phyloP scores from a whole-genome alignment of 2,888 invertebrate species.

The Teleiodes luculella region DNA sequence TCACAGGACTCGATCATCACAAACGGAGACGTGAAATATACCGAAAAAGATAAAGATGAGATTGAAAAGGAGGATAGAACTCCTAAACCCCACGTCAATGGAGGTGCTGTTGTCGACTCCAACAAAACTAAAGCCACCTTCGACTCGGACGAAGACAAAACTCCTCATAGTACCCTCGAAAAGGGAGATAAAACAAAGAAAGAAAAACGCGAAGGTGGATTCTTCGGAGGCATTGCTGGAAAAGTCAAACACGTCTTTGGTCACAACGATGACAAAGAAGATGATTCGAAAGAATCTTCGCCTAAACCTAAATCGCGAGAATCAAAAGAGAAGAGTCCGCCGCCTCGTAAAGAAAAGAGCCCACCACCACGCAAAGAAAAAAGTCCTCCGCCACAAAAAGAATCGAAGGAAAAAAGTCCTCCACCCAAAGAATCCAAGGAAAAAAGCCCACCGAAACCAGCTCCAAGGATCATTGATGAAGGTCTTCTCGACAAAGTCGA shows the following conservation, averaged over 20 bases:
- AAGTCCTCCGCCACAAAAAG: slow-evolving; percentile 25
- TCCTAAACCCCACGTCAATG: slow-evolving; percentile 64
- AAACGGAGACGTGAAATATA: slow-evolving; percentile 65
- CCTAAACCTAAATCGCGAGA: slow-evolving; percentile 37
- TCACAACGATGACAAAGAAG: slow-evolving; percentile 63
- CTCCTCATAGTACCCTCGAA: slow-evolving; percentile 74
- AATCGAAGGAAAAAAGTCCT: slow-evolving; percentile 40
- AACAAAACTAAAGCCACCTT: slow-evolving; percentile 77
- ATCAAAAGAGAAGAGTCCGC: slow-evolving; percentile 42
- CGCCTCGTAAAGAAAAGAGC: slow-evolving; percentile 16
- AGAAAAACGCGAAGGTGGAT: slow-evolving; percentile 44
- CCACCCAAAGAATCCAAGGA: slow-evolving; percentile 22
- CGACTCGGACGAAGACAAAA: slow-evolving; percentile 77
- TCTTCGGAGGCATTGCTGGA: slow-evolving; percentile 64
- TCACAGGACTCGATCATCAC: slow-evolving; percentile 61
- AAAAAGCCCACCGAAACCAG: slow-evolving; percentile 63
- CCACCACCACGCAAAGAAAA: slow-evolving; percentile 15
- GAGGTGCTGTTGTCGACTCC: slow-evolving; percentile 65
- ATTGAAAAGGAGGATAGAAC: slow-evolving; percentile 36
- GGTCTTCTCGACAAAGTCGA: slow-evolving; percentile 70
- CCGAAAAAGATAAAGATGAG: slow-evolving; percentile 41
- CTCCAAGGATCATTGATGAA: slow-evolving; percentile 67
- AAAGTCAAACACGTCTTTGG: slow-evolving; percentile 65
- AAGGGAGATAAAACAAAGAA: slow-evolving; percentile 62
- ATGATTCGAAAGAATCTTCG: slow-evolving; percentile 46